phyloP scores from a whole-genome alignment of 2,797 vertebrate species.

The Heteromormyrus szaboi region DNA sequence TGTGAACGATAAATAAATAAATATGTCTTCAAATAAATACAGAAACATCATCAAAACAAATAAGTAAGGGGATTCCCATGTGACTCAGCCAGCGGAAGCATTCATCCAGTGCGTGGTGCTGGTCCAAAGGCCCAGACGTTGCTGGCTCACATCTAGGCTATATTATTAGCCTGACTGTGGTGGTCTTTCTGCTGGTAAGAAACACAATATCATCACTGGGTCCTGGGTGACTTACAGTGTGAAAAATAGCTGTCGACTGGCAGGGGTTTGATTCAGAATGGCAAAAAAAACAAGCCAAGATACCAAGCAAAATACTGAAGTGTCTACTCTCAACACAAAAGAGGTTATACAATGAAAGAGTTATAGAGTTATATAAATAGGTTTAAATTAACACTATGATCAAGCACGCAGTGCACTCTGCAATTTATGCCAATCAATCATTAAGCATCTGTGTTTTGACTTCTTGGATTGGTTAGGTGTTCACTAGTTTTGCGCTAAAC shows the following conservation, averaged over 20 bases:
- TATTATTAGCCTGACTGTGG: not conserved
- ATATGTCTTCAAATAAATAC: constrained; percentile 19
- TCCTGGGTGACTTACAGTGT: not conserved
- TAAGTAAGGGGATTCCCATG: not conserved
- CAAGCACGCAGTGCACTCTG: not conserved
- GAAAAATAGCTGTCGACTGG: not conserved
- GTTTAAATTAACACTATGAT: not conserved
- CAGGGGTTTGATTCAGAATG: not conserved
- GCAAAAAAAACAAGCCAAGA: not conserved
- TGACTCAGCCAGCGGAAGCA: not conserved
- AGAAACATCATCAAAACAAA: constrained; percentile 10
- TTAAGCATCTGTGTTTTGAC: not conserved
- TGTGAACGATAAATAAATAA: constrained; percentile 14
- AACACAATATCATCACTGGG: not conserved
- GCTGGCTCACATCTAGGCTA: not conserved
- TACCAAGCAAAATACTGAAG: not conserved
- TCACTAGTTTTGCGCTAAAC: not conserved
- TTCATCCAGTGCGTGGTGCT: not conserved
- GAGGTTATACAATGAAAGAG: not conserved
- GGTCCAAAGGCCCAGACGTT: not conserved
- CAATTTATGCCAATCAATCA: not conserved
- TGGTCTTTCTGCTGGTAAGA: not conserved
- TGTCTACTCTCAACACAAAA: not conserved
- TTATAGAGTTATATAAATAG: not conserved
- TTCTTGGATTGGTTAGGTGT: not conserved